These are phyloP conservation scores for Astreopora myriophthalma DNA, from an alignment of 64 coral and sea anemone species.

Conservation along the genomic window DNA sequence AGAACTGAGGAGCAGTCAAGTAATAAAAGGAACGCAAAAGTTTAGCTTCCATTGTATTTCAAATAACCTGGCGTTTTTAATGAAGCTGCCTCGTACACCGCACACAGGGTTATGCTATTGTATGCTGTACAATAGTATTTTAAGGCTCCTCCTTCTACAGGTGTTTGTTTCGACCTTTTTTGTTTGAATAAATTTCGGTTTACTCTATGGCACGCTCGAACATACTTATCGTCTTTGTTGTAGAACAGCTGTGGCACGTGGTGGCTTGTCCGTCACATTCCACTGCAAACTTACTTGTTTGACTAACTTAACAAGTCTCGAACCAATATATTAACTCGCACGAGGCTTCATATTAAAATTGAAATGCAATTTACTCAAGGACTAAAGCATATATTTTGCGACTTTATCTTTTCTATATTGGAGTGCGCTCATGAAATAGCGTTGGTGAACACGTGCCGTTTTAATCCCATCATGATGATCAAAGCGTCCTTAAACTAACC, in stretches of 20 bases:
- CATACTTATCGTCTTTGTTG: conserved; percentile 8
- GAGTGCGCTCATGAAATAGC: background rate
- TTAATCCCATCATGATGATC: no score
- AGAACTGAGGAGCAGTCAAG: background rate
- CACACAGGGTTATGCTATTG: background rate
- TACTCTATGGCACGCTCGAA: conserved; percentile 33
- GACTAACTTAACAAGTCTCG: background rate
- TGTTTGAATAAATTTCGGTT: background rate
- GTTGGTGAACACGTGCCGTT: background rate
- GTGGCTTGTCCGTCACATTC: background rate
- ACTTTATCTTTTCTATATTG: background rate
- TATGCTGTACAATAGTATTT: conserved; percentile 28
- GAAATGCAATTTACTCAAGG: background rate
- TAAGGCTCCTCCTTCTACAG: conserved; percentile 16
- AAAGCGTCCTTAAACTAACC: background rate
- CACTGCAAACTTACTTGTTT: conserved; percentile 11
- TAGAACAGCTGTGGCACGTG: conserved; percentile 47
- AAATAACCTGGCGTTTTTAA: background rate
- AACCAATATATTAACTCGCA: background rate
- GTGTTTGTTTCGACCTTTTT: conserved; percentile 10
- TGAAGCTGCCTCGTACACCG: background rate
- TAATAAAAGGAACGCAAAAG: background rate
- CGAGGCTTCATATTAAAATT: background rate
- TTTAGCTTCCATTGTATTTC: background rate
- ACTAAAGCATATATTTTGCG: background rate